Percentiles rank a stretch among this genome's conserved stretches.
These are phyloP conservation scores for Coccyzus lansbergi DNA, from an alignment of 2,797 vertebrate species.

Conservation along the genomic window DNA sequence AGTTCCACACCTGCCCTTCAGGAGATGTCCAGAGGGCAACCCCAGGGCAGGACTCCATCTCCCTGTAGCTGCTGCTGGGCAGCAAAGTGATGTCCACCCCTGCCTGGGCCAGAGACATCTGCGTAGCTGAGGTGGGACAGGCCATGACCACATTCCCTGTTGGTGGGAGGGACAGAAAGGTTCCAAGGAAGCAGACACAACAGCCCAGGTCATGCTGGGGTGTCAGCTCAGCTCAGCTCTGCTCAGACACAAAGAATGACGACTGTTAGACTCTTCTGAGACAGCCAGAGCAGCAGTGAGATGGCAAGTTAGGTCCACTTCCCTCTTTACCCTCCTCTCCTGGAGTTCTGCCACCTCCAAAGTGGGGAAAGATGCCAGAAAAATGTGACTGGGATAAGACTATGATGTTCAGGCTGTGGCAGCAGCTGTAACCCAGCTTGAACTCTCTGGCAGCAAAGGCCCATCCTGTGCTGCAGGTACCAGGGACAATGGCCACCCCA, in stretches of 20 bases:
- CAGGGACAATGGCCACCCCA: fast-evolving
- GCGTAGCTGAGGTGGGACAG: not conserved
- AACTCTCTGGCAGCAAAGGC: not conserved
- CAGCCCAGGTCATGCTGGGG: not conserved
- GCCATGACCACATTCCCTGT: not conserved
- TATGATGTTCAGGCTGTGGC: constrained; percentile 3
- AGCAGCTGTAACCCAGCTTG: constrained; percentile 21
- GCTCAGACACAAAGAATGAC: not conserved
- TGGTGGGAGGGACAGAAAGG: not conserved
- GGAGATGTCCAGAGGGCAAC: not conserved
- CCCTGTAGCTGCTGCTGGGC: not conserved
- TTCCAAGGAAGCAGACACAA: not conserved
- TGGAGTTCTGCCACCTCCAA: constrained; percentile 20
- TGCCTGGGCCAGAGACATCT: not conserved
- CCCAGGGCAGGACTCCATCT: not conserved
- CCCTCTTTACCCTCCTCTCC: not conserved
- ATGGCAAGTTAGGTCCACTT: not conserved
- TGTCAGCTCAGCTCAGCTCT: not conserved
- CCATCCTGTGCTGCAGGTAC: not conserved
- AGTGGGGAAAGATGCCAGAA: constrained; percentile 39
- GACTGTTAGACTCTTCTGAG: not conserved
- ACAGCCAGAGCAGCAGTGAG: not conserved
- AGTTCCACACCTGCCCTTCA: not conserved
- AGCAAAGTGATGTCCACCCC: not conserved
- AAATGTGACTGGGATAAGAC: constrained; percentile 10